Conservation (phyloP, 2,797 vertebrate genomes). For the Hyperoplus immaculatus region DNA sequence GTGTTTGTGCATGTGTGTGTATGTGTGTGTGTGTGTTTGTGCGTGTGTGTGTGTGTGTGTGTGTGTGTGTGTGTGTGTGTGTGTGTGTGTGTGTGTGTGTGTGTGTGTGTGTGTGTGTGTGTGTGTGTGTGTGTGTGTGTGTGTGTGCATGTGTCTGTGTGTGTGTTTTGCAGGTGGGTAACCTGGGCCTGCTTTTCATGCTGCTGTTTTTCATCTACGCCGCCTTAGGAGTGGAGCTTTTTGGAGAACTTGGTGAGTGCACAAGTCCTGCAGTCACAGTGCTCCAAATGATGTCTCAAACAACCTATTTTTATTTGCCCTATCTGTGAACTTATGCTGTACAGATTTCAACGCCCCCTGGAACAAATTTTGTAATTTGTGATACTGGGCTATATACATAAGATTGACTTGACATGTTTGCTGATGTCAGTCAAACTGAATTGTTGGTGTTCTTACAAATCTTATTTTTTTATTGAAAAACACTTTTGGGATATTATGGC, state of each 20-base stretch:
- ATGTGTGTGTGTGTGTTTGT: too few species aligned
- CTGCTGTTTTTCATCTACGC: slow-evolving; percentile 99
- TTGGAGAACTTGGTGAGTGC: slow-evolving; percentile 95
- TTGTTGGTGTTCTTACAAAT: background rate
- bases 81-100: too few species aligned
- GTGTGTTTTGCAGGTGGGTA: slow-evolving; percentile 92
- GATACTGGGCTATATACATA: too few species aligned
- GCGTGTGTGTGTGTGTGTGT: too few species aligned
- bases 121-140: slow-evolving; percentile 4
- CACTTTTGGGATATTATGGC: background rate
- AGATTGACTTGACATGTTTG: background rate
- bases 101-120: slow-evolving; percentile 15
- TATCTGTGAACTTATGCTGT: background rate
- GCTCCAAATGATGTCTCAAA: background rate
- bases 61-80: too few species aligned
- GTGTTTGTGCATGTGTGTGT: too few species aligned
- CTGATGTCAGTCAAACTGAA: background rate
- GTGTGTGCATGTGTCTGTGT: slow-evolving; percentile 32
- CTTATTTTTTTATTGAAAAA: background rate
- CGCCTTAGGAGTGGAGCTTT: slow-evolving; percentile 97
- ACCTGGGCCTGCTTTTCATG: slow-evolving; percentile 99
- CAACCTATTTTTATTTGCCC: background rate
- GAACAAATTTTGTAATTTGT: too few species aligned
- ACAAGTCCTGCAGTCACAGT: background rate
- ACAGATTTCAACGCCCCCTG: too few species aligned